Conservation (phyloP, 2,113 vertebrate genomes). For the Poecile atricapillus region DNA sequence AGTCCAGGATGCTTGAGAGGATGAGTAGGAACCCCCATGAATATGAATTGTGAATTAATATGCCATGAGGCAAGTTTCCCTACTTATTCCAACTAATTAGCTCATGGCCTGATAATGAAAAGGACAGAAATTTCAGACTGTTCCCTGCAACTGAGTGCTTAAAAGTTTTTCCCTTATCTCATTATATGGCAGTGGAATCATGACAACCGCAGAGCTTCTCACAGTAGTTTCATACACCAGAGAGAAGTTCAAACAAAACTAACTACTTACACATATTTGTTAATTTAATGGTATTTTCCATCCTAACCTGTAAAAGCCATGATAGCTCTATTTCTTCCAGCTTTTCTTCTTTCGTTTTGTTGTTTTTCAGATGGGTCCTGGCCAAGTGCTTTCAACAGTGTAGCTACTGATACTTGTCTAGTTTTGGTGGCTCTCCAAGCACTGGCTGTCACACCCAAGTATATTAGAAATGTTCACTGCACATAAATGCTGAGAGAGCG, state of each 20-base stretch:
- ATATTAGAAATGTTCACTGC: neutral
- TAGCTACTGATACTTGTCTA: neutral
- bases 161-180: slow-evolving; percentile 1
- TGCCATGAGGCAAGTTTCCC: slow-evolving; percentile 20
- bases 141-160: neutral
- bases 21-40: slow-evolving; percentile 40
- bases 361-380: neutral
- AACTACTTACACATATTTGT: neutral
- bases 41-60: slow-evolving; percentile 49
- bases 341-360: neutral
- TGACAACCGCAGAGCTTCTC: neutral
- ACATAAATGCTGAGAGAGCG: neutral
- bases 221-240: neutral
- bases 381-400: neutral
- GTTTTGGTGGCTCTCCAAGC: neutral
- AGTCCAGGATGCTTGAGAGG: slow-evolving; percentile 30
- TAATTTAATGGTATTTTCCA: neutral
- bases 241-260: neutral
- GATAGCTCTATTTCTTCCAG: neutral
- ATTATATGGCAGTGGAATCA: neutral
- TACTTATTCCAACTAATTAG: slow-evolving; percentile 43
- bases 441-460: neutral
- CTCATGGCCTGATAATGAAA: slow-evolving; percentile 36
- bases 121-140: neutral
- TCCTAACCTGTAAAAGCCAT: neutral